These are phyloP conservation scores for Sabatieria punctata DNA, from an alignment of 2,888 invertebrate genomes.

Conservation along the genomic window DNA sequence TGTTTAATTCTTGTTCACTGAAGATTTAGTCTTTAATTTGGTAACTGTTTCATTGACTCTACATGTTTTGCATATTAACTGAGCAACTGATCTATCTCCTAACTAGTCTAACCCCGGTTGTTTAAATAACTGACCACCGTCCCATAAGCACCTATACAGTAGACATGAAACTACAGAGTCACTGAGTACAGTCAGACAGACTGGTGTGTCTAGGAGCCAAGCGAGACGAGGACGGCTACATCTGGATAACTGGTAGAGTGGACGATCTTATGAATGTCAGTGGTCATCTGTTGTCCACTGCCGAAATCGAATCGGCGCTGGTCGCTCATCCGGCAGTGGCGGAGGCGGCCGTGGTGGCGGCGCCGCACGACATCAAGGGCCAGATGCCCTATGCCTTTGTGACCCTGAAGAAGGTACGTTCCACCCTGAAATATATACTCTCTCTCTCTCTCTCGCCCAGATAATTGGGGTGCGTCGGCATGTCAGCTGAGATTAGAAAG, in stretches of 20 bases:
- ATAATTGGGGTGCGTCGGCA: too few relatives aligned
- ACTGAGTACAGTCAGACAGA: too few relatives aligned
- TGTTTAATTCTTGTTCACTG: too few relatives aligned
- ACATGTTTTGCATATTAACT: not conserved
- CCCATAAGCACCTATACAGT: too few relatives aligned
- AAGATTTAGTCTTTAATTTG: not conserved
- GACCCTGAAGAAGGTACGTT: slow-evolving; percentile 55
- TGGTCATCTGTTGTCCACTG: slow-evolving; percentile 90
- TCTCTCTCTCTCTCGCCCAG: too few relatives aligned
- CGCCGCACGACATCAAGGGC: slow-evolving; percentile 83
- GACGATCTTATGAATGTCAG: slow-evolving; percentile 98
- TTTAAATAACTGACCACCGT: too few relatives aligned
- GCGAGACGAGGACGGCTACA: slow-evolving; percentile 77
- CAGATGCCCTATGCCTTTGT: slow-evolving; percentile 94
- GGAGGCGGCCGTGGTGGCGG: slow-evolving; percentile 89
- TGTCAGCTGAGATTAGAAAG: too few relatives aligned
- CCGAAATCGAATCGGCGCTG: slow-evolving; percentile 51
- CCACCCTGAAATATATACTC: too few relatives aligned
- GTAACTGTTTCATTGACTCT: slow-evolving; percentile 1
- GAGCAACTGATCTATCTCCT: not conserved
- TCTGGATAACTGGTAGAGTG: slow-evolving; percentile 83
- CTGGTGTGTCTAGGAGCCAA: too few relatives aligned
- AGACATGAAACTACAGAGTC: too few relatives aligned
- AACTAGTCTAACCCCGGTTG: too few relatives aligned
- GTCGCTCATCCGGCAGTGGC: slow-evolving; percentile 46